Conservation (phyloP, 2,797 vertebrate genomes). For the Holocentrus rufus region DNA sequence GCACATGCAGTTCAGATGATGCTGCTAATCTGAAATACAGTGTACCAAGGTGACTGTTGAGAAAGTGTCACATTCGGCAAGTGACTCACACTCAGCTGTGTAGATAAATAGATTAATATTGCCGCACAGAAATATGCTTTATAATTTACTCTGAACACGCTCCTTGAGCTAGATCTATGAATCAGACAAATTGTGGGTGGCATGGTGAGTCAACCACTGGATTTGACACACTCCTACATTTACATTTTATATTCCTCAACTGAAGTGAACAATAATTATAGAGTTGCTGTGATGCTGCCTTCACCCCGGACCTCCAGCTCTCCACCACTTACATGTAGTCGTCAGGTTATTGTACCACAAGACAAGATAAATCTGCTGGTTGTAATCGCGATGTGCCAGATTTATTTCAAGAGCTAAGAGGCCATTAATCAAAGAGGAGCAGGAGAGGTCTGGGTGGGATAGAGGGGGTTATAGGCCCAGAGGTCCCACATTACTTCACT, state of each 20-base stretch:
- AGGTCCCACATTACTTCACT: constrained; percentile 67
- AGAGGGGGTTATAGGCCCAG: constrained; percentile 55
- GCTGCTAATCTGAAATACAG: not conserved
- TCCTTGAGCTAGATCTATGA: not conserved
- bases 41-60: too few species aligned
- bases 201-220: not conserved
- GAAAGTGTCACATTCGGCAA: not conserved
- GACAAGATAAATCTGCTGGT: constrained; percentile 46
- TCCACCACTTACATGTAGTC: not conserved
- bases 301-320: not conserved
- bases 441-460: constrained; percentile 35
- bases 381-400: constrained; percentile 51
- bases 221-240: not conserved
- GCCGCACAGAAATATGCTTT: not conserved
- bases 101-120: not conserved
- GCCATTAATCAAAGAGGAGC: constrained; percentile 69
- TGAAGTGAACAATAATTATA: too few species aligned
- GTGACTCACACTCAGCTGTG: not conserved
- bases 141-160: not conserved
- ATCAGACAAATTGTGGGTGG: not conserved
- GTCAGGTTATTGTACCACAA: constrained; percentile 20
- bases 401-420: constrained; percentile 63
- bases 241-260: not conserved
- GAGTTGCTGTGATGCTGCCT: not conserved
- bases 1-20: not conserved